Percentiles rank a stretch among this genome's conserved stretches.
phyloP scores from a whole-genome alignment of 2,113 vertebrate genomes.

The Tetrax tetrax region DNA sequence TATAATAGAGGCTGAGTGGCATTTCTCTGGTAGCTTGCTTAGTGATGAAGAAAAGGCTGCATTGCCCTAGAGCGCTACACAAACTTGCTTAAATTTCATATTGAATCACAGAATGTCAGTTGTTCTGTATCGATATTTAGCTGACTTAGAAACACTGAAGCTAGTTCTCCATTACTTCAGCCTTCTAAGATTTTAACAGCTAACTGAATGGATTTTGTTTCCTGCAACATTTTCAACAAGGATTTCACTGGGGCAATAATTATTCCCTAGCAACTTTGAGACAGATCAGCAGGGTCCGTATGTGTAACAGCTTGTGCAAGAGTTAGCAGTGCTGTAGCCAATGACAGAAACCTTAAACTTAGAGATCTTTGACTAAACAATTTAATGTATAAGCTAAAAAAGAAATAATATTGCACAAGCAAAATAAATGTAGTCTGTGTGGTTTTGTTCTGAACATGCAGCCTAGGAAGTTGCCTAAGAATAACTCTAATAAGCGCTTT shows the following conservation, averaged over 20 bases:
- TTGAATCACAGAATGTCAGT: neutral
- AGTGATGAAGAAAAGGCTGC: neutral
- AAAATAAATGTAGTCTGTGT: neutral
- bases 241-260: neutral
- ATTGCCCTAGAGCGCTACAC: neutral
- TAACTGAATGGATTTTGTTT: neutral
- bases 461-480: neutral
- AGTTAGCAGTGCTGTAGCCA: neutral
- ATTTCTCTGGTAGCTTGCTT: neutral
- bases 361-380: neutral
- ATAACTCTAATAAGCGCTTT: neutral
- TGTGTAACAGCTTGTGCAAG: fast-evolving
- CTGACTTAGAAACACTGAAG: neutral
- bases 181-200: neutral
- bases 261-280: neutral
- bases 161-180: neutral
- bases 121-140: neutral
- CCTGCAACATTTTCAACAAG: neutral
- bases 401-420: neutral
- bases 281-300: too few relatives aligned
- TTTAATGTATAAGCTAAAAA: neutral
- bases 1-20: neutral
- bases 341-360: neutral
- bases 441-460: neutral
- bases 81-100: neutral